Conservation (phyloP, 1,140 invertebrate genomes). For the Coelopa frigida region DNA sequence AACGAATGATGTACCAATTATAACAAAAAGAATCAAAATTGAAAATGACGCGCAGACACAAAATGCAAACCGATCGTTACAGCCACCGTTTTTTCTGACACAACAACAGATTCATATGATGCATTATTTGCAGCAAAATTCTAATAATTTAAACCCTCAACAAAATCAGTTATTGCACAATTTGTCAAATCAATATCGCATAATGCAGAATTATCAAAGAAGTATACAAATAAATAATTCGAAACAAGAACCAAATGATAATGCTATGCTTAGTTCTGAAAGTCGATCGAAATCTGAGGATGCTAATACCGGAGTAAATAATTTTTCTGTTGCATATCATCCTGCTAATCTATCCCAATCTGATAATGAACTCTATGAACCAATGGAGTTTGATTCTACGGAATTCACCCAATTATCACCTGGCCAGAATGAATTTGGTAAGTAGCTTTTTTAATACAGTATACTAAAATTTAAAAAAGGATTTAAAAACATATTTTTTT, state of each 20-base stretch:
- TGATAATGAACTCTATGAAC: too few relatives aligned
- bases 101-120: conserved; percentile 79
- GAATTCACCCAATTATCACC: neutral
- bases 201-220: conserved; percentile 73
- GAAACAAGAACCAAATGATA: too few relatives aligned
- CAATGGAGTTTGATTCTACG: too few relatives aligned
- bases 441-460: conserved; percentile 1
- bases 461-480: too few relatives aligned
- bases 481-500: too few relatives aligned
- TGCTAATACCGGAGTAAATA: neutral
- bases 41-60: conserved; percentile 29
- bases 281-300: conserved; percentile 31
- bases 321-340: too few relatives aligned
- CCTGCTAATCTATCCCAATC: too few relatives aligned
- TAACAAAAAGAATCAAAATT: conserved; percentile 47
- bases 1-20: conserved; percentile 23
- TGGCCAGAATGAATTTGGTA: conserved; percentile 5
- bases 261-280: too few relatives aligned
- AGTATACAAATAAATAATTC: too few relatives aligned
- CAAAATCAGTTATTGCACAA: conserved; percentile 67
- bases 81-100: conserved; percentile 56
- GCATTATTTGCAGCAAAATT: conserved; percentile 74
- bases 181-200: conserved; percentile 68
- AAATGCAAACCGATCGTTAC: conserved; percentile 37
- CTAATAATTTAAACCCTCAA: conserved; percentile 60